Percentiles rank a stretch among this genome's conserved stretches.
phyloP scores from a whole-genome alignment of 2,888 invertebrate genomes.

The Erebia palarica region DNA sequence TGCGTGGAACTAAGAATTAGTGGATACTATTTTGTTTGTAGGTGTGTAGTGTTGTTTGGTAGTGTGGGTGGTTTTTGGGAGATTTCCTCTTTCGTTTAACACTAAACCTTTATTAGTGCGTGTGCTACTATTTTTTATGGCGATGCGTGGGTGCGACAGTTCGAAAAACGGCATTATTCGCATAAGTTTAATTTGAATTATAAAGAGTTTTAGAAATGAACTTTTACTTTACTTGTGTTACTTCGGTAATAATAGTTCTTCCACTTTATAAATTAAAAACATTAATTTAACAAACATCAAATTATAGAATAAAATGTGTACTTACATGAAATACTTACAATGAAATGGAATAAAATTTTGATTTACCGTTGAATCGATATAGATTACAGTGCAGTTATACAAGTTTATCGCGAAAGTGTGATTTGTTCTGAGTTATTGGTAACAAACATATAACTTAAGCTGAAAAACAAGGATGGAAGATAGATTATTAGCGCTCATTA shows the following conservation, averaged over 20 bases:
- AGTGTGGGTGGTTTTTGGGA: slow-evolving; percentile 46
- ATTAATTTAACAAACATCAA: too few relatives aligned
- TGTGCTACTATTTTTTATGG: slow-evolving; percentile 43
- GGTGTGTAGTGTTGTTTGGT: slow-evolving; percentile 34
- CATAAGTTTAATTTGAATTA: slow-evolving; percentile 36
- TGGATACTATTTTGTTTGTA: slow-evolving; percentile 25
- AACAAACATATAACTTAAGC: background rate
- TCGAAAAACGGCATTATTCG: slow-evolving; percentile 42
- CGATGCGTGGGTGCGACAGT: slow-evolving; percentile 43
- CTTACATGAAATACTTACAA: background rate
- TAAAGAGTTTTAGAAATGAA: background rate
- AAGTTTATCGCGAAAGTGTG: slow-evolving; percentile 29
- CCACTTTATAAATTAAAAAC: background rate
- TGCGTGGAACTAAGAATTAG: slow-evolving; percentile 33
- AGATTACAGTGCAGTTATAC: slow-evolving; percentile 2
- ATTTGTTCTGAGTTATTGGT: slow-evolving; percentile 22
- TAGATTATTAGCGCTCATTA: too few relatives aligned
- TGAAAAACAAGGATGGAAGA: background rate
- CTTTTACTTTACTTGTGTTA: background rate
- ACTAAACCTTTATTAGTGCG: slow-evolving; percentile 35
- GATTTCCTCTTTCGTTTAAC: slow-evolving; percentile 44
- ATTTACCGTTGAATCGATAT: slow-evolving; percentile 9
- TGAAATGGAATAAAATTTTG: background rate
- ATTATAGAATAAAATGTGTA: background rate
- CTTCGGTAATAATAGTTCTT: background rate